Evolutionary conservation across 2,888 invertebrate species (phyloP).

Genomic region (Ochlodes sylvanus): DNA sequence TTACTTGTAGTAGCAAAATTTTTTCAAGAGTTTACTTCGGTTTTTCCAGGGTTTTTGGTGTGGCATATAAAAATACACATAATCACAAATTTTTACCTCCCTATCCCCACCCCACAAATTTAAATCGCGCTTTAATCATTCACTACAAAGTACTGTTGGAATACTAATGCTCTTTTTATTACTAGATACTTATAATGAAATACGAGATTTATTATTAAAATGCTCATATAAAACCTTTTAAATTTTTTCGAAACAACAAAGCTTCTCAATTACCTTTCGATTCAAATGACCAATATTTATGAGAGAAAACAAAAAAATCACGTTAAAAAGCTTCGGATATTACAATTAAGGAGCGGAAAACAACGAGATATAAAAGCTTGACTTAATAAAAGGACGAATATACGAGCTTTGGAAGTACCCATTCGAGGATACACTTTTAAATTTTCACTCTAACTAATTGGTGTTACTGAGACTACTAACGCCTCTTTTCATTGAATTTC

Average conservation of each 20-base stretch:
- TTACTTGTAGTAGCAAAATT: no score
- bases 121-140: no score
- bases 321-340: constrained; percentile 33
- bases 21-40: no score
- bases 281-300: constrained; percentile 1
- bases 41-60: no score
- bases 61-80: no score
- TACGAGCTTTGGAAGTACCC: constrained; percentile 41
- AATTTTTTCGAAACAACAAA: background rate
- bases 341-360: constrained; percentile 25
- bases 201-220: no score
- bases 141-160: no score
- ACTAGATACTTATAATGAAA: no score
- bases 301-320: constrained; percentile 18
- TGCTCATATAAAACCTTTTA: no score
- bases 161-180: no score
- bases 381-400: constrained; percentile 53
- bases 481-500: constrained; percentile 41
- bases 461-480: constrained; percentile 44
- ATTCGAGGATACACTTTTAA: constrained; percentile 19
- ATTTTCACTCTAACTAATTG: constrained; percentile 54
- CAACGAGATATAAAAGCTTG: constrained; percentile 52
- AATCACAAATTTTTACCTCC: no score
- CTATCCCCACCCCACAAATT: no score
- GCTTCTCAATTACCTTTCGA: background rate